phyloP scores from a whole-genome alignment of 2,888 invertebrate genomes.

The Limnephilus lunatus region DNA sequence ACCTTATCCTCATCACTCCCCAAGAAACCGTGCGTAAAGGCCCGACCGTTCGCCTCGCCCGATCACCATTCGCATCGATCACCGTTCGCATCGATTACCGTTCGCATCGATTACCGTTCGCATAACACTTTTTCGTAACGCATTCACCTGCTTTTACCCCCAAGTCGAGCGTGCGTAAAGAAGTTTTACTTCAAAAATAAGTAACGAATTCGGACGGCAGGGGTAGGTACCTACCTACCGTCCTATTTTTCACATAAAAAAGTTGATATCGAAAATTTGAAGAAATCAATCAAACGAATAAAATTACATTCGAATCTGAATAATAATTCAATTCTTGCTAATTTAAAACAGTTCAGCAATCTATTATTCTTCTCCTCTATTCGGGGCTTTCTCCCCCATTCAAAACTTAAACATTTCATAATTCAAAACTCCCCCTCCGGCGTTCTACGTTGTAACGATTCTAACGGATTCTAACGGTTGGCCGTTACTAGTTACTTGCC shows the following conservation, averaged over 20 bases:
- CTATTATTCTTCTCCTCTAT: not conserved
- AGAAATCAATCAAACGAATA: not conserved
- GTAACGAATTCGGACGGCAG: too few species aligned
- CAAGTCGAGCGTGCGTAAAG: too few species aligned
- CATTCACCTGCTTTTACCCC: too few species aligned
- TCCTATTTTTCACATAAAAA: not conserved
- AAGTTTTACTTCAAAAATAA: too few species aligned
- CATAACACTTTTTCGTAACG: too few species aligned
- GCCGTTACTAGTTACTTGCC: constrained; percentile 16
- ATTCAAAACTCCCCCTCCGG: not conserved
- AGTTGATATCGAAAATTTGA: not conserved
- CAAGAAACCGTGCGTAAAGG: too few species aligned
- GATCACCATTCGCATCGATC: too few species aligned
- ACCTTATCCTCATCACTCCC: too few species aligned
- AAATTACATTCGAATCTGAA: not conserved
- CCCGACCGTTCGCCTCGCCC: too few species aligned
- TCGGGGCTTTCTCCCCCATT: not conserved
- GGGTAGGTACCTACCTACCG: too few species aligned
- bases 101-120: too few species aligned
- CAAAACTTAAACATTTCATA: constrained; percentile 2
- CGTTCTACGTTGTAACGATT: not conserved
- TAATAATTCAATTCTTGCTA: not conserved
- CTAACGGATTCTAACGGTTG: constrained; percentile 17
- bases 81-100: too few species aligned
- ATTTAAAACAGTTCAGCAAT: not conserved